These are phyloP conservation scores for Huso huso DNA, from an alignment of 2,797 vertebrate species.

Conservation along the genomic window DNA sequence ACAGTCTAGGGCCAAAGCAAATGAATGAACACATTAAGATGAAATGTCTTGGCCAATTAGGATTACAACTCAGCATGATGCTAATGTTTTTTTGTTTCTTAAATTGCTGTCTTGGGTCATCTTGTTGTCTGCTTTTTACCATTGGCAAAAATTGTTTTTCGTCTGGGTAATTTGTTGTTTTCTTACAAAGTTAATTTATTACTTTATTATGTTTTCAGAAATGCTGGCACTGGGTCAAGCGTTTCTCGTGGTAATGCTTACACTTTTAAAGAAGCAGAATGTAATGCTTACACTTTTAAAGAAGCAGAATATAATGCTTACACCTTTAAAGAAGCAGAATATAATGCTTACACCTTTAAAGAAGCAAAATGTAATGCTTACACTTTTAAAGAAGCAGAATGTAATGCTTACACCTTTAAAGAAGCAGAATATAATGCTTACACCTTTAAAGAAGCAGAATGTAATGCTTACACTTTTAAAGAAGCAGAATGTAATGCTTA, in stretches of 20 bases:
- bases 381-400: neutral
- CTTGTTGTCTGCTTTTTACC: no score
- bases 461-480: constrained; percentile 15
- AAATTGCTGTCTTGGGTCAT: no score
- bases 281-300: constrained; percentile 16
- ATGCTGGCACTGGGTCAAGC: constrained; percentile 33
- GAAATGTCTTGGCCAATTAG: constrained; percentile 67
- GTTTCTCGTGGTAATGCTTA: constrained; percentile 37
- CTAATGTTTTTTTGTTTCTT: constrained; percentile 39
- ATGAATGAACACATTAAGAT: constrained; percentile 65
- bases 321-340: neutral
- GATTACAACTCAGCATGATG: constrained; percentile 69
- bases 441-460: neutral
- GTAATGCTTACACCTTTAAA: constrained; percentile 10
- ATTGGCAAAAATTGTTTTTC: no score
- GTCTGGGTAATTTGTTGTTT: no score
- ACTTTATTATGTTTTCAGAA: constrained; percentile 58
- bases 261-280: neutral
- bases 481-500: constrained; percentile 17
- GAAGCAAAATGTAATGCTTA: constrained; percentile 15
- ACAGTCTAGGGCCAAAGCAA: constrained; percentile 19
- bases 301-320: constrained; percentile 16
- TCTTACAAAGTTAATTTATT: constrained; percentile 42
- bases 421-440: constrained; percentile 16
- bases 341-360: constrained; percentile 15